Conservation (phyloP, 1,140 invertebrate species). For the Geopemphigus sp. region DNA sequence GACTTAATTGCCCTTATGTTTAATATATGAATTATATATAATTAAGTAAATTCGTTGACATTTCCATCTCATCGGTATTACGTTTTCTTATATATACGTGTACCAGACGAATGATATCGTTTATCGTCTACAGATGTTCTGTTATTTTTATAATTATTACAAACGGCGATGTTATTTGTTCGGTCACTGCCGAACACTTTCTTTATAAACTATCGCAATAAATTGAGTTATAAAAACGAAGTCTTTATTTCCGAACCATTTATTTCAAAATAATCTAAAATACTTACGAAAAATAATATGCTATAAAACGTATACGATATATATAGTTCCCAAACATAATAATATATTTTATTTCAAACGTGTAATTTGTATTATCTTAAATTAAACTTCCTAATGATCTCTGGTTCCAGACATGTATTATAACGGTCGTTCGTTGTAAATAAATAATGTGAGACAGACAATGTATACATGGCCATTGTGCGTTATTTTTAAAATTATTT, state of each 20-base stretch:
- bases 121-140: conserved; percentile 11
- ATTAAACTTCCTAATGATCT: not conserved
- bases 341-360: conserved; percentile 18
- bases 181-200: conserved; percentile 7
- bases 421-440: not conserved
- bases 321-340: conserved; percentile 26
- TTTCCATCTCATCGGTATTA: not conserved
- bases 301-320: conserved; percentile 11
- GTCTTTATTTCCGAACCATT: conserved; percentile 20
- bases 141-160: conserved; percentile 26
- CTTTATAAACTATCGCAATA: conserved; percentile 4
- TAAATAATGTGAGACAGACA: too few species aligned
- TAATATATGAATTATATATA: not conserved
- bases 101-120: not conserved
- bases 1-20: not conserved
- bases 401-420: too few species aligned
- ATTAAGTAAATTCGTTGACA: not conserved
- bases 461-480: too few species aligned
- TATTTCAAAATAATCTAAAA: conserved; percentile 31
- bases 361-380: conserved; percentile 23
- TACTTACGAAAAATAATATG: conserved; percentile 13
- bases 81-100: not conserved
- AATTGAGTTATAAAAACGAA: conserved; percentile 9
- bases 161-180: not conserved
- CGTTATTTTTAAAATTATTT: too few species aligned